These are phyloP conservation scores for Phenganax stokvisi DNA, from an alignment of 92 coral and sea anemone genomes.

Conservation along the genomic window DNA sequence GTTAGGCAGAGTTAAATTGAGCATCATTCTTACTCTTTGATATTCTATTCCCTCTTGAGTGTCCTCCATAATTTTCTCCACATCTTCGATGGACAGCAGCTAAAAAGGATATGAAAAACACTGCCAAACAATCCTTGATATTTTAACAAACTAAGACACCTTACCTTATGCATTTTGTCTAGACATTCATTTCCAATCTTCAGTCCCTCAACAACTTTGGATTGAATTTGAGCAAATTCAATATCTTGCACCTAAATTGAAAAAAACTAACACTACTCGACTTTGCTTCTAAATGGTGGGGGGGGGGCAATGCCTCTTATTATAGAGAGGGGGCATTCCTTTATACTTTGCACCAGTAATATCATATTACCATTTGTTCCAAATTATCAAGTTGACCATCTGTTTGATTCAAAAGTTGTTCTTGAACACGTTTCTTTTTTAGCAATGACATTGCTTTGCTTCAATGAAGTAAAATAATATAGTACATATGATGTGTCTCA, in stretches of 20 bases:
- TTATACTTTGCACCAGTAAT: neutral
- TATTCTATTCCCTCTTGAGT: slow-evolving; percentile 91
- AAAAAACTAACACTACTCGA: neutral
- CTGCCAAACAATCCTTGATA: neutral
- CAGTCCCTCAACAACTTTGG: slow-evolving; percentile 93
- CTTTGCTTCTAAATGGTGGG: neutral
- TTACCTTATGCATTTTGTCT: slow-evolving; percentile 89
- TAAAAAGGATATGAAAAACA: slow-evolving; percentile 11
- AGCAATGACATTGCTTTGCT: slow-evolving; percentile 86
- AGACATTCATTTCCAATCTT: slow-evolving; percentile 91
- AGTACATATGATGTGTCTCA: neutral
- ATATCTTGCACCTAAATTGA: slow-evolving; percentile 78
- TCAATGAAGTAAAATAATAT: slow-evolving; percentile 4
- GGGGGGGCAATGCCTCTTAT: neutral
- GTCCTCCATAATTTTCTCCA: slow-evolving; percentile 96
- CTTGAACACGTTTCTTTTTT: slow-evolving; percentile 91
- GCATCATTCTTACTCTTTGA: slow-evolving; percentile 57
- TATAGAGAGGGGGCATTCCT: neutral
- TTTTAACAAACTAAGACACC: neutral
- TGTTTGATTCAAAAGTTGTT: slow-evolving; percentile 72
- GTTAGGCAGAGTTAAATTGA: neutral
- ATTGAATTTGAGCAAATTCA: slow-evolving; percentile 96
- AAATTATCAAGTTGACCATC: slow-evolving; percentile 90
- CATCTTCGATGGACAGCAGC: slow-evolving; percentile 98
- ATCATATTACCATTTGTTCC: slow-evolving; percentile 71